Percentiles rank a stretch among this genome's conserved stretches.
These are phyloP conservation scores for Teleogryllus occipitalis DNA, from an alignment of 1,140 invertebrate genomes.

Conservation along the genomic window DNA sequence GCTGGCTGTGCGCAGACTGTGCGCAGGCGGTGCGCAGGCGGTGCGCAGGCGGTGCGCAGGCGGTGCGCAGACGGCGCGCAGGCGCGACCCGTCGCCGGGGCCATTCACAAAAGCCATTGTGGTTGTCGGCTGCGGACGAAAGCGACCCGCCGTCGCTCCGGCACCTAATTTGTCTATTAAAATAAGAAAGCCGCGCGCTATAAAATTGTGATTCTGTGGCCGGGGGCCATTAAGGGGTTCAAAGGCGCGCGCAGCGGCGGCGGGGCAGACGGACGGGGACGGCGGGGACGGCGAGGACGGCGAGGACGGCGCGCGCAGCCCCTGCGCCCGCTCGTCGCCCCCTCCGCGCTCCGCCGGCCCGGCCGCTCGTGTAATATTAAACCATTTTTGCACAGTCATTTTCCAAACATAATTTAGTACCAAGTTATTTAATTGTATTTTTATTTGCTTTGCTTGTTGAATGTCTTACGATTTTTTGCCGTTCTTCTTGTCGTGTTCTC, in stretches of 20 bases:
- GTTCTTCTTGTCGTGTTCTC: background rate
- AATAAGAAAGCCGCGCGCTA: background rate
- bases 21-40: too few relatives aligned
- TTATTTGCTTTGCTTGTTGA: background rate
- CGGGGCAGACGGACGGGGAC: background rate
- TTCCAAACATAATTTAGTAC: slow-evolving; percentile 1
- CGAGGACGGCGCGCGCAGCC: too few relatives aligned
- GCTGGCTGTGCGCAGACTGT: too few relatives aligned
- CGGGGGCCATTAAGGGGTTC: background rate
- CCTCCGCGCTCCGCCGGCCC: too few relatives aligned
- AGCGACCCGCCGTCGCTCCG: background rate
- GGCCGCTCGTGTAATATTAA: background rate
- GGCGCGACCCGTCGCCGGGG: background rate
- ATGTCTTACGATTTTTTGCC: background rate
- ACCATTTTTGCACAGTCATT: background rate
- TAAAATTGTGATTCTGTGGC: background rate
- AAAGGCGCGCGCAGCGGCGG: background rate
- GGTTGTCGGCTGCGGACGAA: background rate
- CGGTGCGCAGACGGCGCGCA: too few relatives aligned
- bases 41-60: too few relatives aligned
- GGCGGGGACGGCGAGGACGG: background rate
- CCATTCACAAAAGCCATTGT: background rate
- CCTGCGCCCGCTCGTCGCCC: too few relatives aligned
- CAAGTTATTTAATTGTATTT: slow-evolving; percentile 2
- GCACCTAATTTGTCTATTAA: background rate